Conservation (phyloP, 2,888 invertebrate genomes). For the Platycnemis pennipes region DNA sequence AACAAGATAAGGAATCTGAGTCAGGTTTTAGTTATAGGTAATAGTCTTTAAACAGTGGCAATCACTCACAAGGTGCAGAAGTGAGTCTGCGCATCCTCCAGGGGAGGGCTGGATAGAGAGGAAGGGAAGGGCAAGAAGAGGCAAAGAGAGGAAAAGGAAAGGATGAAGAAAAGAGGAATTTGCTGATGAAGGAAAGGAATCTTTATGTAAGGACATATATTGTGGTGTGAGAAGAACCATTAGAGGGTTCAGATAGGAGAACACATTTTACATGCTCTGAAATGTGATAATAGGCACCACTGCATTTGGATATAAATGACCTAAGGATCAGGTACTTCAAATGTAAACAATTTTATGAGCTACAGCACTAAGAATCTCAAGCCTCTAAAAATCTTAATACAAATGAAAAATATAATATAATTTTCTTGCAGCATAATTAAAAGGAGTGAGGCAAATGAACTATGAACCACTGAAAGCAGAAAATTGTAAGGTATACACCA, state of each 20-base stretch:
- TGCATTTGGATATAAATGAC: neutral
- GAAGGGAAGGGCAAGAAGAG: neutral
- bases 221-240: too few species aligned
- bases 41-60: neutral
- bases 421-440: neutral
- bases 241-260: neutral
- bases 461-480: neutral
- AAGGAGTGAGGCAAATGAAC: neutral
- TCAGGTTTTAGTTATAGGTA: neutral
- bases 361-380: neutral
- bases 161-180: neutral
- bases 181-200: neutral
- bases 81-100: neutral
- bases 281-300: neutral
- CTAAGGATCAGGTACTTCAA: conserved; percentile 28
- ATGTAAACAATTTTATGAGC: neutral
- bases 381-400: neutral
- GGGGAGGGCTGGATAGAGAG: neutral
- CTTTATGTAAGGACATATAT: neutral
- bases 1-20: neutral
- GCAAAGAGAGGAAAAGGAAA: neutral
- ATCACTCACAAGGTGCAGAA: neutral
- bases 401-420: neutral
- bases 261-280: neutral
- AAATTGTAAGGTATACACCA: neutral